These are phyloP conservation scores for Zosterops lateralis DNA, from an alignment of 2,113 vertebrate species.

Conservation along the genomic window DNA sequence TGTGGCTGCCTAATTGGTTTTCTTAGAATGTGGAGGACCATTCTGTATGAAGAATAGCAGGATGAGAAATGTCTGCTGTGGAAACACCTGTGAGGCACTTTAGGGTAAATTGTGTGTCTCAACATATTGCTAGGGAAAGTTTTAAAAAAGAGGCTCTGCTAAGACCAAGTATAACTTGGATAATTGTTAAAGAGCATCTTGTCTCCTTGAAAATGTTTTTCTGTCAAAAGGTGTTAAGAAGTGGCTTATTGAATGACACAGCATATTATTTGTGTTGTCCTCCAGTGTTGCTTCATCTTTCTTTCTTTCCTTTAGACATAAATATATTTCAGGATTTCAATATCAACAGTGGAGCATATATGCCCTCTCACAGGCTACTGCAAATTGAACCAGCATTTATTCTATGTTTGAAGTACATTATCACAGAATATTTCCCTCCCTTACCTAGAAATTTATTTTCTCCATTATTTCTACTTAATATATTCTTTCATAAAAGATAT, in stretches of 20 bases:
- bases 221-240: background rate
- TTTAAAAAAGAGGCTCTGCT: background rate
- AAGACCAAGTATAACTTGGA: background rate
- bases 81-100: background rate
- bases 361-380: background rate
- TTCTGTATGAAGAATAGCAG: background rate
- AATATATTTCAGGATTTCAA: background rate
- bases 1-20: background rate
- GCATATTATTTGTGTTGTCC: background rate
- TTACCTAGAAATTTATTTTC: background rate
- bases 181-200: background rate
- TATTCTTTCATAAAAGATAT: background rate
- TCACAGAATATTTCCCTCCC: background rate
- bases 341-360: fast-evolving
- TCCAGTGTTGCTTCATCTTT: background rate
- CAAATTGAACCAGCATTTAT: background rate
- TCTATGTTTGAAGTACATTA: background rate
- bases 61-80: background rate
- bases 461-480: background rate
- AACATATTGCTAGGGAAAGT: background rate
- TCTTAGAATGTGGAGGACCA: background rate
- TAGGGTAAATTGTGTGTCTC: background rate
- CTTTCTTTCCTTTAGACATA: background rate
- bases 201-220: background rate
- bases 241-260: background rate